Base-by-base conservation (phyloP, 2,797 vertebrate genomes). In the Hozukius guyotensis region DNA sequence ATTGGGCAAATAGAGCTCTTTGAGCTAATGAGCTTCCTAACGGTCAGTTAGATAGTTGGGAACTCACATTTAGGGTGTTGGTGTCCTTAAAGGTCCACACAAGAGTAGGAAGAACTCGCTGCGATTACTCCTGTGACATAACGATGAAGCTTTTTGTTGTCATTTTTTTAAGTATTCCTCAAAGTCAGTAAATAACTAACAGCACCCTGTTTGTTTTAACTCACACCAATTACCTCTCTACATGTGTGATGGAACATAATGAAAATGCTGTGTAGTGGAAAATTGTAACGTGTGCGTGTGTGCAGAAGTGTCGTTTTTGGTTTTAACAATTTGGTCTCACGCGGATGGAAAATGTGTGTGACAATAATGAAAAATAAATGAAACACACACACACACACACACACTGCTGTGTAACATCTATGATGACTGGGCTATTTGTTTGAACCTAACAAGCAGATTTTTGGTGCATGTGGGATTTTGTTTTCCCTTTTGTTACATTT, bases 381-480 rank as follows among this genome's bases (percentile, higher is more conserved):
- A 61, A 25, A 75, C 52, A 31, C 62, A 36, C 49, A 38, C 31
- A 24, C 34, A n/a, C 36, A 3, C 55, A 14, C 55, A 57, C 24
- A 57, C 55, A 14, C 55, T 20, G 38, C 20, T 9, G 38, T 52
- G 42, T 34, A 32, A 8, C 67, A 2, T 64, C 4, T 18, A 1
- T 32, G 56, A 62, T 60, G 67, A 73, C 34, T 29, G 14, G 11
- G n/a, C 22, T n/a, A 2, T 57, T 62, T 25, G n/a, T 46, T 68
- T 38, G 12, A 78, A 68, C 31, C 20, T n/a, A 81, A 73, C 62
- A 55, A 24, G 55, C 67, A 24, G n/a, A 14, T 46, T 63, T 60
- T 62, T 32, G 20, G 53, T 10, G 52, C 10, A 10, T 34, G 55
- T 42, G 4, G 36, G 53, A 14, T 29, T 70, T 69, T 57, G 24